Evolutionary conservation across 2,797 vertebrate genomes (phyloP).

Genomic region (Malacoraja senta): DNA sequence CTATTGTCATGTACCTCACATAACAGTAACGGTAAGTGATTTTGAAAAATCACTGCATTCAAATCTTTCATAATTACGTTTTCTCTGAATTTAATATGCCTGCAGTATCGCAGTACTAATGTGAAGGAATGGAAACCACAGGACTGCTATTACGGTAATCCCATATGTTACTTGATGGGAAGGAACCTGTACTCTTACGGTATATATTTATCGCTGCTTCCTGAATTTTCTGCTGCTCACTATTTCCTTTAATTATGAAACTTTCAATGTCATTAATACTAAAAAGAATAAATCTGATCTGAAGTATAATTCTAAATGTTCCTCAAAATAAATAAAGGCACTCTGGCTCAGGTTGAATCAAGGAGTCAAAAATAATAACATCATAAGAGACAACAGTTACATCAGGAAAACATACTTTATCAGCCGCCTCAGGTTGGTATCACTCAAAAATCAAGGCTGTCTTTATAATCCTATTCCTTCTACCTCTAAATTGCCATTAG

Average conservation of each 20-base stretch:
- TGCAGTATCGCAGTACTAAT: not conserved
- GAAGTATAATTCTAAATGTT: not conserved
- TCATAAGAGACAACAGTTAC: not conserved
- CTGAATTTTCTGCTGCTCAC: not conserved
- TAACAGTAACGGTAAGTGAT: not conserved
- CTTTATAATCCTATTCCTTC: not conserved
- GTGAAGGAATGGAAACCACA: not conserved
- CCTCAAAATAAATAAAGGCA: not conserved
- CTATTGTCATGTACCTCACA: not conserved
- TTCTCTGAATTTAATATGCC: conserved; percentile 1
- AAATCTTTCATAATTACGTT: not conserved
- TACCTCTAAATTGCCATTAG: too few species aligned
- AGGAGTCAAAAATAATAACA: not conserved
- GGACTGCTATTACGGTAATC: not conserved
- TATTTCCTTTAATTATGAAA: not conserved
- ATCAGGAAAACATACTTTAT: not conserved
- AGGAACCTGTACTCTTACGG: not conserved
- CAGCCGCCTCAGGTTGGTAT: not conserved
- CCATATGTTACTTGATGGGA: not conserved
- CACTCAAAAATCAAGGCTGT: not conserved
- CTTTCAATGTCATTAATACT: not conserved
- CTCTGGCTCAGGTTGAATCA: not conserved
- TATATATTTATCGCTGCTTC: not conserved
- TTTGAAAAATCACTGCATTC: not conserved
- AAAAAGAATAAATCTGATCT: not conserved